Evolutionary conservation across 2,113 vertebrate genomes (phyloP).

Genomic region (Oncorhynchus gorbuscha): DNA sequence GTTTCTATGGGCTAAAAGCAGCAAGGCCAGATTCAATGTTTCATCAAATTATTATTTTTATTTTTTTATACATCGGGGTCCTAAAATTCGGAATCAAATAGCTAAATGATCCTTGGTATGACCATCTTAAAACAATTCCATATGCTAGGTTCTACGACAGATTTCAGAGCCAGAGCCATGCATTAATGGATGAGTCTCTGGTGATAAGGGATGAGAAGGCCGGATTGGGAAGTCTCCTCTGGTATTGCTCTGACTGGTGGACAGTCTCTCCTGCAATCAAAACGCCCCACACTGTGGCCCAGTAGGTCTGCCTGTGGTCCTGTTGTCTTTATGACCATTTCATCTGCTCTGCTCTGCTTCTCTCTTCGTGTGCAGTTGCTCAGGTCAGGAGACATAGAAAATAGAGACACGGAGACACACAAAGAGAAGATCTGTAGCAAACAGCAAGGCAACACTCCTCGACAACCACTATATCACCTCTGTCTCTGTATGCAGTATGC

Average conservation of each 20-base stretch:
- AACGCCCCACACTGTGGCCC: not conserved
- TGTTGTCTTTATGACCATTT: not conserved
- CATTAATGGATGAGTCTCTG: not conserved
- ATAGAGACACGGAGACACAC: not conserved
- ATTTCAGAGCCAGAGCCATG: not conserved
- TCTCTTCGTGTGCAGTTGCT: not conserved
- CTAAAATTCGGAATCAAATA: too few species aligned
- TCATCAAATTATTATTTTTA: too few species aligned
- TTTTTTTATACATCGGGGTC: too few species aligned
- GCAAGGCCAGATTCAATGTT: too few species aligned
- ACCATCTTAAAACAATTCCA: too few species aligned
- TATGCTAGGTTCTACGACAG: too few species aligned
- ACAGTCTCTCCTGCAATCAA: not conserved
- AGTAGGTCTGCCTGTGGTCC: not conserved
- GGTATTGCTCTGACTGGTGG: not conserved
- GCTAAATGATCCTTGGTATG: too few species aligned
- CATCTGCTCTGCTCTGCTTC: not conserved
- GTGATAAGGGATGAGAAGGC: not conserved
- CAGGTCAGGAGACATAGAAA: not conserved
- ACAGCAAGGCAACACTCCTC: too few species aligned
- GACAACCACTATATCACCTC: too few species aligned
- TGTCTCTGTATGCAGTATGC: too few species aligned
- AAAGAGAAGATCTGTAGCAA: not conserved
- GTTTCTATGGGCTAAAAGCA: too few species aligned
- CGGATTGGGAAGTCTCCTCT: not conserved